These are phyloP conservation scores for Mareca penelope DNA, from an alignment of 2,797 vertebrate species.

Conservation along the genomic window DNA sequence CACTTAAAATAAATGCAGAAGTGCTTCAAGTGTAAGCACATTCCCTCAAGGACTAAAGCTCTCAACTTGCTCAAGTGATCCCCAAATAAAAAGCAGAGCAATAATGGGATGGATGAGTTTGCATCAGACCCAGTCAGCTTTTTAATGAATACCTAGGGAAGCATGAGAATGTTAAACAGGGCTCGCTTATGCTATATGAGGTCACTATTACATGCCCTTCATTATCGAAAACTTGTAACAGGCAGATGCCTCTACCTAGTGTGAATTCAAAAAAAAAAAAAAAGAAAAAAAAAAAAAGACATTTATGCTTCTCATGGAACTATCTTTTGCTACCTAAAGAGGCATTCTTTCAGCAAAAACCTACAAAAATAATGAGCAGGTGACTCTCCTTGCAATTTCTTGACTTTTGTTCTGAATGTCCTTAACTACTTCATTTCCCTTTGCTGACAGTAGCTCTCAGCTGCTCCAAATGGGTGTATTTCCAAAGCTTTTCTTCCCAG, in stretches of 20 bases:
- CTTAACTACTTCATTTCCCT: conserved; percentile 14
- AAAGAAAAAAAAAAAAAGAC: background rate
- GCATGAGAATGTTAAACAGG: background rate
- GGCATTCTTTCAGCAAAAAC: conserved; percentile 22
- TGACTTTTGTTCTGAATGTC: conserved; percentile 38
- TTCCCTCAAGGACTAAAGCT: background rate
- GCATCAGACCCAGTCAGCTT: background rate
- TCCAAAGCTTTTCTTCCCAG: background rate
- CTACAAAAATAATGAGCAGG: conserved; percentile 53
- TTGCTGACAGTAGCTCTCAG: background rate
- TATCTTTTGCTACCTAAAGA: background rate
- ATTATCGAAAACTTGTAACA: background rate
- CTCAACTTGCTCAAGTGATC: background rate
- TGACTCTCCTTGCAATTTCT: conserved; percentile 34
- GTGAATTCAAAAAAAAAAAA: background rate
- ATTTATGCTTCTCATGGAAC: background rate
- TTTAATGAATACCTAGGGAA: background rate
- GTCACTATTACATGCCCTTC: conserved; percentile 23
- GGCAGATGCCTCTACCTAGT: conserved; percentile 13
- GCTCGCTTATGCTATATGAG: background rate
- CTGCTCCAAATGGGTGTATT: background rate
- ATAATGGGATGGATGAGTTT: background rate
- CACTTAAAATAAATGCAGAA: background rate
- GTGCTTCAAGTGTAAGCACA: background rate
- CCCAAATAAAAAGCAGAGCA: background rate